Conservation (phyloP, 35 echinoderm and acorn worm species). For the Nesometra sesokonis region DNA sequence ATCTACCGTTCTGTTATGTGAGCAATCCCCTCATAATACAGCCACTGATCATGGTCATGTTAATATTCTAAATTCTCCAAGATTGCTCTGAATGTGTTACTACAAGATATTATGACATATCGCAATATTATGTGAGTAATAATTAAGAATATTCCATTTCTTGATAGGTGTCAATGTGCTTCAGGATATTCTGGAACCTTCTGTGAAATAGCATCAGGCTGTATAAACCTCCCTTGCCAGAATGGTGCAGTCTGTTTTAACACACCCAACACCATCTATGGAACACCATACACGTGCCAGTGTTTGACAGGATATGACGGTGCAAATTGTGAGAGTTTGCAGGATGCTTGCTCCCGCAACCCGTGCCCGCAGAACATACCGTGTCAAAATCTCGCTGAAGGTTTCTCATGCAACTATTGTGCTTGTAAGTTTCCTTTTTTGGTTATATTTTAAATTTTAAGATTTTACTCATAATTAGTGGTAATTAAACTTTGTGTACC, state of each 20-base stretch:
- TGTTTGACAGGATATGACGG: slow-evolving; percentile 37
- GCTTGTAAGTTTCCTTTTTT: slow-evolving; percentile 34
- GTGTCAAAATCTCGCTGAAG: slow-evolving; percentile 44
- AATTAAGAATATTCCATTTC: not conserved
- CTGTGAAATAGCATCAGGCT: not conserved
- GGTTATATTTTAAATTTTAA: too few relatives aligned
- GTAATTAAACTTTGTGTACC: too few relatives aligned
- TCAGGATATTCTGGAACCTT: not conserved
- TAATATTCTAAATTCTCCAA: too few relatives aligned
- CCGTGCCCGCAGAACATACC: slow-evolving; percentile 43
- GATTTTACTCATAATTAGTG: too few relatives aligned
- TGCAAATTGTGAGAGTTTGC: not conserved
- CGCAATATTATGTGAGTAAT: too few relatives aligned
- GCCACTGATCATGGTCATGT: too few relatives aligned
- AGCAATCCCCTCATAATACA: too few relatives aligned
- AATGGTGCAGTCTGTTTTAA: slow-evolving; percentile 5
- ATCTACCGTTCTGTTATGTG: too few relatives aligned
- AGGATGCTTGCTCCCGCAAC: slow-evolving; percentile 35
- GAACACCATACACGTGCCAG: slow-evolving; percentile 36
- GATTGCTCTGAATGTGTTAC: too few relatives aligned
- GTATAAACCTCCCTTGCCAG: not conserved
- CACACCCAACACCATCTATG: not conserved
- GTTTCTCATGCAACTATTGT: slow-evolving; percentile 78
- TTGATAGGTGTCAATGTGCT: not conserved
- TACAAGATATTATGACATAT: too few relatives aligned